Percentiles rank a stretch among this genome's conserved stretches.
These are phyloP conservation scores for Pegoplata infirma DNA, from an alignment of 2,888 invertebrate genomes.

Conservation along the genomic window DNA sequence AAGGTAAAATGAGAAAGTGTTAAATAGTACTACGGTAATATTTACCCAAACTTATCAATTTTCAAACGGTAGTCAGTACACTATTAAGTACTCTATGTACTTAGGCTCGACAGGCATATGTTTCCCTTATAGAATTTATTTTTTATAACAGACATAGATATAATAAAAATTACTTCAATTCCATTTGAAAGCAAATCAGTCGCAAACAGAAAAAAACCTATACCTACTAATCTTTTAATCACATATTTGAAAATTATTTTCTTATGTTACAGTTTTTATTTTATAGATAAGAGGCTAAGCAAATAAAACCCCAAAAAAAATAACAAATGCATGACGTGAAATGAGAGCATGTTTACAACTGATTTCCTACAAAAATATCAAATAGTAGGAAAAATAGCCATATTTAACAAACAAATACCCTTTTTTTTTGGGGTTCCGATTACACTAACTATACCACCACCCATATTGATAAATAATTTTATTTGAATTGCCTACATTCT, in stretches of 20 bases:
- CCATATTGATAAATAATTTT: background rate
- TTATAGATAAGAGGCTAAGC: constrained; percentile 36
- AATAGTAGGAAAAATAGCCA: constrained; percentile 8
- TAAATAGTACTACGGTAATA: background rate
- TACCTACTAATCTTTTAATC: constrained; percentile 8
- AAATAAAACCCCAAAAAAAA: too few species aligned
- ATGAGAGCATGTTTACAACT: constrained; percentile 41
- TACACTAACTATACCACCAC: background rate
- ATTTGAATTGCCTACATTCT: constrained; percentile 17
- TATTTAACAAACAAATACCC: constrained; percentile 24
- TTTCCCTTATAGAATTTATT: background rate
- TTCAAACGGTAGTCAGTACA: constrained; percentile 12
- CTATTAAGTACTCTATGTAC: too few species aligned
- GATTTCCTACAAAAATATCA: constrained; percentile 11
- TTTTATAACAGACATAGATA: background rate
- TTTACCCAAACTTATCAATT: constrained; percentile 16
- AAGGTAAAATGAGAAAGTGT: constrained; percentile 10
- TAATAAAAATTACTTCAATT: background rate
- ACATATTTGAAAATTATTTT: background rate
- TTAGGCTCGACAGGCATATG: background rate
- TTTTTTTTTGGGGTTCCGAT: constrained; percentile 20
- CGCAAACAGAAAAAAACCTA: too few species aligned
- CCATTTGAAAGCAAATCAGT: background rate
- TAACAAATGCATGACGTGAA: constrained; percentile 20
- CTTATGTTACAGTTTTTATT: constrained; percentile 15